A percentile compares a stretch with the other conserved stretches of the same genome.
These are phyloP conservation scores for Psittacara wagleri DNA, from an alignment of 2,113 vertebrate species.

Conservation along the genomic window DNA sequence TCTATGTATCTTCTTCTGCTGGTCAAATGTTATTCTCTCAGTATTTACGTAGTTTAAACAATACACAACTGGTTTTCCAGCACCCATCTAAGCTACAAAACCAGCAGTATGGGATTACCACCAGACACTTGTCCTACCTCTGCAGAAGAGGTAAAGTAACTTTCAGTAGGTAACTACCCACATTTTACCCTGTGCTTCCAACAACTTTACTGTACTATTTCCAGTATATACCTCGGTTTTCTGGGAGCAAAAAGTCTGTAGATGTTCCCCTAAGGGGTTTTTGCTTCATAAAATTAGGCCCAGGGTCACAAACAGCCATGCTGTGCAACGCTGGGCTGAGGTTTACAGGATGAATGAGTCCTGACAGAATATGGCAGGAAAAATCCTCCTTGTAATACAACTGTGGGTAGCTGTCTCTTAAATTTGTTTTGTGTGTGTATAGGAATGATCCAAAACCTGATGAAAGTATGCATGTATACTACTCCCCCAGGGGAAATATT, in stretches of 20 bases:
- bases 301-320: not conserved
- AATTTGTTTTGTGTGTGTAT: not conserved
- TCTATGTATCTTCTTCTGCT: not conserved
- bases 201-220: not conserved
- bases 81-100: not conserved
- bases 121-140: not conserved
- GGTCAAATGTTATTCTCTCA: not conserved
- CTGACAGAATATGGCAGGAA: not conserved
- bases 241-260: not conserved
- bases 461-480: not conserved
- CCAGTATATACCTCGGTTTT: not conserved
- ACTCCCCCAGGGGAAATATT: constrained; percentile 2
- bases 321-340: not conserved
- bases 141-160: not conserved
- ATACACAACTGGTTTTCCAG: not conserved
- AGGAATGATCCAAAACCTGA: constrained; percentile 8
- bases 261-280: not conserved
- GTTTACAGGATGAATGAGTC: not conserved
- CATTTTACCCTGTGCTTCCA: not conserved
- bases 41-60: not conserved
- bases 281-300: not conserved
- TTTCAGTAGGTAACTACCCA: not conserved
- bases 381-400: not conserved
- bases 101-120: not conserved
- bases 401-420: not conserved